Base-by-base conservation (phyloP, 2,113 vertebrate species). In the Heliornis fulica region DNA sequence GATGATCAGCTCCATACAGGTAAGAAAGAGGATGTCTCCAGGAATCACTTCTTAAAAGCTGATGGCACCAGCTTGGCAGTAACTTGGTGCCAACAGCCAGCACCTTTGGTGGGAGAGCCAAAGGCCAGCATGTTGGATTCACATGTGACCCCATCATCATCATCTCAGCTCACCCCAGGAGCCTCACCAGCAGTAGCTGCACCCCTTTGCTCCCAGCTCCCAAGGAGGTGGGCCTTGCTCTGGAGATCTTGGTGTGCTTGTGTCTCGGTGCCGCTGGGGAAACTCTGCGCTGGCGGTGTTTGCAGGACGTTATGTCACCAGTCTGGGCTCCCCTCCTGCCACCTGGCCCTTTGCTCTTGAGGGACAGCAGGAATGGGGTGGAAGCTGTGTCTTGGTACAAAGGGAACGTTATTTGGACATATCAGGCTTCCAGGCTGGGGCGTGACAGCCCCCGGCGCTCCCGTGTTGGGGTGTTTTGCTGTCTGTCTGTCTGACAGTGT, bases 1-100 rank as follows among this genome's bases (percentile, higher is more conserved):
- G 66, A 99, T 99, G 99, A 99, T 99, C 94, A 99, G 99, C 97
- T 99, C 99, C 20, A 99, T 99, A 98, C 99, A 99, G 99, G 99
- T 99, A 97, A 90, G 93, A 41, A 38, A 51, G 64, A 70, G 34
- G 41, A 23, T 15, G 26, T 38, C 22, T 64, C 10, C 40, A 34
- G 50, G 57, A 72, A 16, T 36, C 21, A 2, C 3, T 64, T 41
- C 48, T 70, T 59, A 23, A 38, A 69, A 50, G 46, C 26, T 0
- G 2, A 22, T 57, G 69, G 22, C 60, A n/a, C 40, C 43, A 63
- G 41, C 46, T 71, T 38, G 21, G 46, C 25, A 51, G 50, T 14
- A 51, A 25, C 50, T 51, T 51, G 50, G 28, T 74, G 70, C 10
- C 14, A 41, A 74, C 17, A 13, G 12, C 50, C 59, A 45, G 40